phyloP scores from a whole-genome alignment of 2,797 vertebrate species.

The Squalus acanthias region DNA sequence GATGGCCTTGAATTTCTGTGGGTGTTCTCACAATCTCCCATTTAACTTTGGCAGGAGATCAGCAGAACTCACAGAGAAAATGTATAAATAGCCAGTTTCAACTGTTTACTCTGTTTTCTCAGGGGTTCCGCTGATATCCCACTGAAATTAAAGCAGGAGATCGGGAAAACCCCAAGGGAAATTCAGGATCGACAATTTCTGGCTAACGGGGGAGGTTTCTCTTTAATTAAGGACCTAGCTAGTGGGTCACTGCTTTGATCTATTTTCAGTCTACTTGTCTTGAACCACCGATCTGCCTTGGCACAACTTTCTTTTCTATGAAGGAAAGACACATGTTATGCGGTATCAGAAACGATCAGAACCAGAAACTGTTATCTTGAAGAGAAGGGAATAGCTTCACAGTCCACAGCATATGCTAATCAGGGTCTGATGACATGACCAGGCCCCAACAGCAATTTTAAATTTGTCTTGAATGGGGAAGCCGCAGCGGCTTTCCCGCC shows the following conservation, averaged over 20 bases:
- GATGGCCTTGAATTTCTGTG: too few relatives aligned
- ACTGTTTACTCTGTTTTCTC: too few relatives aligned
- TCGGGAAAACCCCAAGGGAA: neutral
- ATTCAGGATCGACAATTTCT: neutral
- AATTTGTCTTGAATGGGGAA: neutral
- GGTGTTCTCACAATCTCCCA: too few relatives aligned
- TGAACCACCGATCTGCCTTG: neutral
- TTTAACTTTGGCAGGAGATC: too few relatives aligned
- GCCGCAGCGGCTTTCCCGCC: neutral
- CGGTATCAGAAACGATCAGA: neutral
- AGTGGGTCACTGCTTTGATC: neutral
- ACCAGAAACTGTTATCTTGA: neutral
- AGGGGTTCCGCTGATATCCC: too few relatives aligned
- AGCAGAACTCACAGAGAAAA: too few relatives aligned
- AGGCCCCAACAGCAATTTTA: neutral
- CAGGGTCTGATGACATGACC: neutral
- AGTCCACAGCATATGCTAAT: neutral
- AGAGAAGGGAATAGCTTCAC: neutral
- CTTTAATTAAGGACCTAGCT: neutral
- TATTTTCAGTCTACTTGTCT: neutral
- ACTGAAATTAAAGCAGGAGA: neutral
- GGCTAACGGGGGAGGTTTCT: neutral
- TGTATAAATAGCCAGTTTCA: too few relatives aligned
- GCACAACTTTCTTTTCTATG: neutral
- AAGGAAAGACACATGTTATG: neutral